Base-by-base conservation (phyloP, 2,113 vertebrate species). In the Eudyptes chrysolophus region DNA sequence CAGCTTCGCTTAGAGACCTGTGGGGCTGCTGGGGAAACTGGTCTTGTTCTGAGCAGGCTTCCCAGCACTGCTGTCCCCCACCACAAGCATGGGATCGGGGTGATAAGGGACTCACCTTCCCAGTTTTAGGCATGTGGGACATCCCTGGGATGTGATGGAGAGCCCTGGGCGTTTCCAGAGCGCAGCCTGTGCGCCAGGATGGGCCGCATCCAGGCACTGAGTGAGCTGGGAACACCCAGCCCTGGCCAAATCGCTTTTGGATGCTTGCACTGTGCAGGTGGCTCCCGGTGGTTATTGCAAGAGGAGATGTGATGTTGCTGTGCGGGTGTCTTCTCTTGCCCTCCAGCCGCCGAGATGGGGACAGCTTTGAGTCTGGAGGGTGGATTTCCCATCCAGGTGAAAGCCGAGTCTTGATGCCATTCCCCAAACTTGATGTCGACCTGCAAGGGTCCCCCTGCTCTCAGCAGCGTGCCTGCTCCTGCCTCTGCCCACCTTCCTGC, bases 221-320 rank as follows among this genome's bases (percentile, higher is more conserved):
- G 17, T 3, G 60, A 54, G 30, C n/a, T 25, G 46, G 25, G 72
- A 54, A n/a, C 36, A 20, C 36, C 54, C 49, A 38, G 55, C 13
- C 55, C 18, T 2, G 13, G 60, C 34, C 32, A 18, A 16, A 27
- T 42, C 15, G 9, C 44, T 52, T 12, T 19, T 10, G 74, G 74
- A 24, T 68, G 46, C n/a, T 46, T 3, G 26, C 7, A 3, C 3
- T 12, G 36, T 9, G 66, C 46, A 14, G 29, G 55, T 14, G 42
- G 30, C 48, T 78, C 3, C 0, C 0, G 25, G 30, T 12, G 19
- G 36, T 5, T 3, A 27, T 4, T n/a, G 27, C 75, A 17, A 44
- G 27, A 42, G 44, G 52, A 52, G 22, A 16, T 1, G 27, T 6
- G 32, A 6, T 3, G 9, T 10, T 6, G 21, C 30, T 19, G 11